Evolutionary conservation across 2,113 vertebrate species (phyloP), one percentile per base, ranked within the genome.

Genomic region (Rhagologus leucostigma): DNA sequence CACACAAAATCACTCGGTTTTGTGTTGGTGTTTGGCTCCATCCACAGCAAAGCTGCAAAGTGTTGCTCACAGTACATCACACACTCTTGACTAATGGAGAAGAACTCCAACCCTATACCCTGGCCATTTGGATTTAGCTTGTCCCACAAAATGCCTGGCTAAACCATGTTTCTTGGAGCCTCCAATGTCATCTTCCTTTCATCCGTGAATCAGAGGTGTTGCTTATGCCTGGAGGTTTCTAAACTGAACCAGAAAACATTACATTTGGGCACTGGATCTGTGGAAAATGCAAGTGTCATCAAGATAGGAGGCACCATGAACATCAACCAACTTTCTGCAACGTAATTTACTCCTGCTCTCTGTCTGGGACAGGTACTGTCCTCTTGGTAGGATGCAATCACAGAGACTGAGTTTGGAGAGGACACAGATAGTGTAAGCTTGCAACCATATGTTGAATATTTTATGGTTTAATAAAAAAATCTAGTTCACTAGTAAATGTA

Each of bases 221-320:
- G 8, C 17, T 92, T 57, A n/a, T 24, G n/a, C 47, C 20, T 74
- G 42, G 50, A 46, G 26, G 7, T 75, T 78, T 47, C 60, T 64
- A 33, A 87, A 47, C 23, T 35, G 47, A 42, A 56, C 14, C 10
- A 52, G 35, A 41, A 75, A 75, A n/a, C 0, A 0, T 16, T 37
- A 11, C 0, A 0, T 74, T 67, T 70, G 41, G 35, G 46, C 18
- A 26, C 17, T 13, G 32, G 16, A 41, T 64, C 35, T 6, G 1
- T 49, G 41, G 32, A 49, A 93, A 79, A 47, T 37, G 6, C 13
- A 63, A 63, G 3, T 18, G 33, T 13, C 33, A 59, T 19, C 33
- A 41, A 76, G 44, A 20, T 18, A 21, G 1, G 33, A 79, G 15
- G 67, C 13, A 27, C 33, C 7, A 9, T 9, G 32, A 63, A 60